Conservation (phyloP, 2,888 invertebrate genomes). For the Neoaliturus tenellus region DNA sequence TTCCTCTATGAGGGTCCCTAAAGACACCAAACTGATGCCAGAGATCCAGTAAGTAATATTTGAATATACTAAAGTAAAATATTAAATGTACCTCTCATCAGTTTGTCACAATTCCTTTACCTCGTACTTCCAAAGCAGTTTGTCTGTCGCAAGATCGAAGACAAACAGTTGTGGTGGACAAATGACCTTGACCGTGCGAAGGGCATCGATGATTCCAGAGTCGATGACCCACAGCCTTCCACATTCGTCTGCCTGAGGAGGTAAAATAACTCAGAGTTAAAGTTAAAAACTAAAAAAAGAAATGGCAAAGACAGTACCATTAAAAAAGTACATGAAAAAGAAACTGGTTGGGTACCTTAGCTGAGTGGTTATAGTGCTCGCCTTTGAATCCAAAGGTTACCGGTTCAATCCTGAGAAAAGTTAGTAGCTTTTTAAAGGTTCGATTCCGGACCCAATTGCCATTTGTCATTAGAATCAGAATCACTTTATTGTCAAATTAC, state of each 20-base stretch:
- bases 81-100: no score
- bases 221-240: slow-evolving; percentile 88
- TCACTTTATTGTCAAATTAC: no score
- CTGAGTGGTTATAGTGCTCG: no score
- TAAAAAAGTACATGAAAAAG: neutral
- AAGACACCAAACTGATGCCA: neutral
- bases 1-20: neutral
- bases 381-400: no score
- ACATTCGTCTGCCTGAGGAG: slow-evolving; percentile 78
- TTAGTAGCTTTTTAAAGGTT: no score
- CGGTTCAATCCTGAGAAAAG: no score
- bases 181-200: slow-evolving; percentile 74
- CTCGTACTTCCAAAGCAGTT: slow-evolving; percentile 79
- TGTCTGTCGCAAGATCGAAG: slow-evolving; percentile 84
- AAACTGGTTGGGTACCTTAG: no score
- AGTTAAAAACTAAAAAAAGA: neutral
- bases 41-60: no score
- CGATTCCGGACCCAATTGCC: no score
- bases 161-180: slow-evolving; percentile 80
- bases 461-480: no score
- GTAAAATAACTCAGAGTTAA: slow-evolving; percentile 44
- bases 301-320: neutral
- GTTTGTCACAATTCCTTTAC: neutral
- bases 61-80: no score
- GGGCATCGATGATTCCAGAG: slow-evolving; percentile 80